Conservation (phyloP, 2,888 invertebrate species). For the Piscicola geometra region DNA sequence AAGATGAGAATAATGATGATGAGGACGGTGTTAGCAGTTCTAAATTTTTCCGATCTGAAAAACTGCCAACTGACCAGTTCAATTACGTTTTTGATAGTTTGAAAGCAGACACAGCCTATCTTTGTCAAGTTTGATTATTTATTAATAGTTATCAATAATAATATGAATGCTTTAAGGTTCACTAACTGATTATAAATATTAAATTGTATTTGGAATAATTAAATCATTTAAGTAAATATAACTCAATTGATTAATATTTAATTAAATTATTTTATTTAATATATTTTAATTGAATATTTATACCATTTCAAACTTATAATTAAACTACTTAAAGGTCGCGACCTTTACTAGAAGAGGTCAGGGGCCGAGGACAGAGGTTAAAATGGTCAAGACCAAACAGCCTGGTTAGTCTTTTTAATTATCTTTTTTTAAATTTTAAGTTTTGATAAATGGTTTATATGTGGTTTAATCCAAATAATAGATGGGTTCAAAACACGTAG, state of each 20-base stretch:
- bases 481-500: too few species aligned
- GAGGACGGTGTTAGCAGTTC: constrained; percentile 62
- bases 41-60: background rate
- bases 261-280: too few species aligned
- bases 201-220: too few species aligned
- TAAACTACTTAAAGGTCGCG: background rate
- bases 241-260: too few species aligned
- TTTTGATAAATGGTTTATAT: too few species aligned
- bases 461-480: too few species aligned
- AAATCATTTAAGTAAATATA: too few species aligned
- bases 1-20: constrained; percentile 65
- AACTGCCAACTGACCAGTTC: background rate
- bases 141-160: background rate
- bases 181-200: too few species aligned
- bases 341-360: background rate
- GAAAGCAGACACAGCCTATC: background rate
- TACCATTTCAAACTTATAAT: too few species aligned
- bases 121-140: background rate
- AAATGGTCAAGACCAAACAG: background rate
- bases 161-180: too few species aligned
- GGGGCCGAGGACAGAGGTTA: background rate
- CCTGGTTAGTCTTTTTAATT: background rate
- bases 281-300: too few species aligned
- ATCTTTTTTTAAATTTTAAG: too few species aligned
- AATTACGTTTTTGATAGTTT: background rate